phyloP scores from a whole-genome alignment of 2,113 vertebrate species.

The Sinocyclocheilus rhinocerous region DNA sequence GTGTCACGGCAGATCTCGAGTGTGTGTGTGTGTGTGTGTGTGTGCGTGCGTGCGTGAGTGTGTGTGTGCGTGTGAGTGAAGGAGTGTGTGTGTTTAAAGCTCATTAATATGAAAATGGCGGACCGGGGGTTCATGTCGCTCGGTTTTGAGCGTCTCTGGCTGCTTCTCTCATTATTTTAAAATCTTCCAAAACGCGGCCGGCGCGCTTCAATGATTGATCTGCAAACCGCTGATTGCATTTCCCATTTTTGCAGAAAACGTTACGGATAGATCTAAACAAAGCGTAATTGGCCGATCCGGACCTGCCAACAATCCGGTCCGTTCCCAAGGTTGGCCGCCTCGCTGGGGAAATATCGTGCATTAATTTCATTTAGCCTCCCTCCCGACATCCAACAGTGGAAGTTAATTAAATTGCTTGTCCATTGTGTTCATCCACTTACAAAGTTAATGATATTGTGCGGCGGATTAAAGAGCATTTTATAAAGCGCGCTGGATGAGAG shows the following conservation, averaged over 20 bases:
- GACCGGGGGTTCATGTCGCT: neutral
- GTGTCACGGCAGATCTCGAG: too few species aligned
- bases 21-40: too few species aligned
- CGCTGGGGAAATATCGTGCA: conserved; percentile 88
- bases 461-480: conserved; percentile 98
- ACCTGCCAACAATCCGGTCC: conserved; percentile 87
- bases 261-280: conserved; percentile 87
- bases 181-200: conserved; percentile 57
- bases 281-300: conserved; percentile 84
- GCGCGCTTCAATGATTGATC: conserved; percentile 80
- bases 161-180: conserved; percentile 73
- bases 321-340: conserved; percentile 86
- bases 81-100: neutral
- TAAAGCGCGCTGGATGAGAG: conserved; percentile 89
- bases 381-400: conserved; percentile 90
- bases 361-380: conserved; percentile 96
- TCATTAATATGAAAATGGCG: neutral
- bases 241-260: conserved; percentile 81
- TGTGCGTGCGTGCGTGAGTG: too few species aligned
- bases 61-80: too few species aligned
- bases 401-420: conserved; percentile 99
- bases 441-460: conserved; percentile 99
- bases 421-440: conserved; percentile 99
- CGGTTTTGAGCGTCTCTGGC: neutral
- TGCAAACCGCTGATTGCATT: conserved; percentile 88